Base-by-base conservation (phyloP, 64 coral and sea anemone genomes). In the Porites lutea region DNA sequence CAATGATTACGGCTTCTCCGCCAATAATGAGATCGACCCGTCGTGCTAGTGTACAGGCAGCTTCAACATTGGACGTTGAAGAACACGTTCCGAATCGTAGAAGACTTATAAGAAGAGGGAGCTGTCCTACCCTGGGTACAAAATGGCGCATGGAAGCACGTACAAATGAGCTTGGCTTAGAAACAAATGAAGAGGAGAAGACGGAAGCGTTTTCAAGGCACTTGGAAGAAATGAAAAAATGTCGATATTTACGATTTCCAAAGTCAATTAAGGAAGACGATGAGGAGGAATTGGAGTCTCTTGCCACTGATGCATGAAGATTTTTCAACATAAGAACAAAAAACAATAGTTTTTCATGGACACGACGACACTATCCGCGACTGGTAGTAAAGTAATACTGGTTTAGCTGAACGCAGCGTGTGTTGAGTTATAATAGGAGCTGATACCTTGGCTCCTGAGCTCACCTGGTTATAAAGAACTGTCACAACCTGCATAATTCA, bases 161-260 rank as follows among this genome's bases (percentile, higher is more conserved):
- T 4, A 84, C 20, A 48, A 65, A 70, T 8, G 51, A 13, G 13
- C 19, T 68, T 48, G 63, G 81, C 11, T 59, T 81, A 49, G 81
- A 50, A 13, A 64, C 15, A 48, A 68, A 23, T 3, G n/a, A 68
- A 4, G 62, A 52, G 8, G 45, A 66, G 4, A 46, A 69, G 8
- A 64, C 18, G 11, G 67, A 48, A 18, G 19, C 8, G 19, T 68
- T 68, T 84, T 48, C 62, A 47, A 84, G 37, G 44, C 81, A 84
- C 3, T 61, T 52, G 9, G 18, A 68, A 13, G 81, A 84, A 18
- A 84, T 84, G 81, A 84, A 84, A 60, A 84, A 51, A 68, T 84
- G 81, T 69, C 62, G 81, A 27, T 84, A 84, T 84, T 68, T 84
- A 47, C 52, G 81, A 68, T 84, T 84, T 84, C 81, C 81, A 18